Evolutionary conservation across 1,140 invertebrate species (phyloP).

Genomic region (Drosophila sp.): DNA sequence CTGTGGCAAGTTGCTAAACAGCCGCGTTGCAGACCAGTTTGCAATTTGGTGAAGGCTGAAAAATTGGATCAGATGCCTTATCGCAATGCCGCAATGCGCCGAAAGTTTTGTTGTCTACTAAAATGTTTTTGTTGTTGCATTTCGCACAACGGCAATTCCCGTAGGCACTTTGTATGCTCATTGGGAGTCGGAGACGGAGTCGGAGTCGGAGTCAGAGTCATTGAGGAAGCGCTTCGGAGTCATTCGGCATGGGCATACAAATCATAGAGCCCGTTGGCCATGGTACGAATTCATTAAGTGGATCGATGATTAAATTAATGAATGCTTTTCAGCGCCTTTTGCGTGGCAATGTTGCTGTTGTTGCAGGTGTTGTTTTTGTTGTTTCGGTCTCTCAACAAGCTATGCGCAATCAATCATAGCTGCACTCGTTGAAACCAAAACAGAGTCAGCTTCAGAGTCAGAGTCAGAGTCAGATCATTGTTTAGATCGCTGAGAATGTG

Average conservation of each 20-base stretch:
- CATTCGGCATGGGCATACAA: slow-evolving; percentile 50
- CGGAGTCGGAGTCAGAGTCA: neutral
- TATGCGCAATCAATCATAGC: slow-evolving; percentile 72
- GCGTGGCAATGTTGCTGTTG: slow-evolving; percentile 5
- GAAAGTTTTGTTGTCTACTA: slow-evolving; percentile 10
- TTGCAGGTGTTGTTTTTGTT: slow-evolving; percentile 24
- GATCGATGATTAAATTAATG: slow-evolving; percentile 82
- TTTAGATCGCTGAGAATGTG: slow-evolving; percentile 49
- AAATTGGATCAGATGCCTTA: slow-evolving; percentile 75
- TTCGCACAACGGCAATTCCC: slow-evolving; percentile 5
- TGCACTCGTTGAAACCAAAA: slow-evolving; percentile 46
- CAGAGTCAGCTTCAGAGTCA: neutral
- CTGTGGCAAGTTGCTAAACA: neutral
- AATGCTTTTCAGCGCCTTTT: slow-evolving; percentile 74
- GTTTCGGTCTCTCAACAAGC: slow-evolving; percentile 5
- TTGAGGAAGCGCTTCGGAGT: slow-evolving; percentile 5
- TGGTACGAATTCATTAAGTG: slow-evolving; percentile 64
- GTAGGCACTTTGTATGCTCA: slow-evolving; percentile 13
- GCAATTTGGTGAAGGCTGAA: slow-evolving; percentile 30
- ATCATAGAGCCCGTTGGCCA: slow-evolving; percentile 65
- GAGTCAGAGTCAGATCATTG: slow-evolving; percentile 10
- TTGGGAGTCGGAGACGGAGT: neutral
- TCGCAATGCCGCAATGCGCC: slow-evolving; percentile 39
- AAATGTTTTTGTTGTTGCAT: slow-evolving; percentile 18
- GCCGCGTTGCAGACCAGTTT: slow-evolving; percentile 13